phyloP scores from a whole-genome alignment of 1,140 invertebrate genomes.

The Sitobion miscanthi region DNA sequence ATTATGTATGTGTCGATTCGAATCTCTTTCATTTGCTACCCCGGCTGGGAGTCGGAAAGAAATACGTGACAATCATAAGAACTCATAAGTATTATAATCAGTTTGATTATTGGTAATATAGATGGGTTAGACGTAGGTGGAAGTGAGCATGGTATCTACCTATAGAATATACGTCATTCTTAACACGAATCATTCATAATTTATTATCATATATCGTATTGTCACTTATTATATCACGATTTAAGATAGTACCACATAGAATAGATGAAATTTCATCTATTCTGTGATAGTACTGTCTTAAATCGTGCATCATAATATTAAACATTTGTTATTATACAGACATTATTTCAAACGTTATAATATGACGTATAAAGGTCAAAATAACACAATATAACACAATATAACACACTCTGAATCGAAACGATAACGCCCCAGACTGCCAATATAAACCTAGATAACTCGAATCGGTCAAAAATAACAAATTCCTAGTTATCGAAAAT shows the following conservation, averaged over 20 bases:
- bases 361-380: background rate
- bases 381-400: background rate
- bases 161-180: background rate
- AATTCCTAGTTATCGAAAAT: too few species aligned
- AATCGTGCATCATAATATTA: too few species aligned
- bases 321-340: too few species aligned
- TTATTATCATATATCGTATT: background rate
- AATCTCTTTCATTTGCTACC: background rate
- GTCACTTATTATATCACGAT: background rate
- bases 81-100: background rate
- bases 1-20: background rate
- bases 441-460: too few species aligned
- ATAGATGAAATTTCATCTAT: too few species aligned
- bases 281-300: too few species aligned
- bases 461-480: too few species aligned
- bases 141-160: background rate
- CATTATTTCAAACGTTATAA: background rate
- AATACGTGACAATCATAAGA: background rate
- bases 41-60: background rate
- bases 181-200: background rate
- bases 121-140: background rate
- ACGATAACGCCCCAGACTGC: background rate
- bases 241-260: too few species aligned
- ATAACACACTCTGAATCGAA: background rate
- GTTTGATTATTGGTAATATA: background rate